Conservation (phyloP, 2,888 invertebrate genomes). For the Rhagium mordax region DNA sequence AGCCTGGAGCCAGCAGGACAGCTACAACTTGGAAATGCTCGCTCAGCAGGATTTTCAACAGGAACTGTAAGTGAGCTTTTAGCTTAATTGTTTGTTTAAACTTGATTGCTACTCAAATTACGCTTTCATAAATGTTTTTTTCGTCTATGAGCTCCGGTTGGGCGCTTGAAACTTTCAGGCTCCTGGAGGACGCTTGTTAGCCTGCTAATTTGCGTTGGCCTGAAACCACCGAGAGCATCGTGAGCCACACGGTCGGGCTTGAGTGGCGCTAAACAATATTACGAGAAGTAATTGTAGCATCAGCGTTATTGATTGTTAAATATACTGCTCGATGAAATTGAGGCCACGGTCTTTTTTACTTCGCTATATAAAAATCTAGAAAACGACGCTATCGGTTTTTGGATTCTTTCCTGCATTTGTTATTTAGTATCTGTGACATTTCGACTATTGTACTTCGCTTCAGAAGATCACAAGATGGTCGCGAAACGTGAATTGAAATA, state of each 20-base stretch:
- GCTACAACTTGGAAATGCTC: slow-evolving; percentile 58
- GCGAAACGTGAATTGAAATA: no score
- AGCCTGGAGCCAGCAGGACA: background rate
- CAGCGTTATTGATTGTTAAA: background rate
- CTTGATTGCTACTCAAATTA: slow-evolving; percentile 31
- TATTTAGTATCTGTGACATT: no score
- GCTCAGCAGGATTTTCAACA: slow-evolving; percentile 52
- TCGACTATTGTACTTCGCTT: no score
- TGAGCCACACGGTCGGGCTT: background rate
- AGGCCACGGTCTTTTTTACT: no score
- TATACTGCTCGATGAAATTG: background rate
- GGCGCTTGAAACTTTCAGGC: background rate
- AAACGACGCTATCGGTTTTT: no score
- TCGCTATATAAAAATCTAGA: no score
- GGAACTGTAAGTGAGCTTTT: slow-evolving; percentile 57
- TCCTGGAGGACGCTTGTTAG: background rate
- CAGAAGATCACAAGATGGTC: no score
- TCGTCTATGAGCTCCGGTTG: background rate
- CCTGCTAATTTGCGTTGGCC: background rate
- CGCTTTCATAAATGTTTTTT: slow-evolving; percentile 32
- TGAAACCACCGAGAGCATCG: background rate
- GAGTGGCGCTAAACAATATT: background rate
- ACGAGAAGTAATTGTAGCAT: background rate
- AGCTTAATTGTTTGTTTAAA: slow-evolving; percentile 46
- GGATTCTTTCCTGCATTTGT: no score